Conservation (phyloP, 2,797 vertebrate species). For the Darevskia nairensis region DNA sequence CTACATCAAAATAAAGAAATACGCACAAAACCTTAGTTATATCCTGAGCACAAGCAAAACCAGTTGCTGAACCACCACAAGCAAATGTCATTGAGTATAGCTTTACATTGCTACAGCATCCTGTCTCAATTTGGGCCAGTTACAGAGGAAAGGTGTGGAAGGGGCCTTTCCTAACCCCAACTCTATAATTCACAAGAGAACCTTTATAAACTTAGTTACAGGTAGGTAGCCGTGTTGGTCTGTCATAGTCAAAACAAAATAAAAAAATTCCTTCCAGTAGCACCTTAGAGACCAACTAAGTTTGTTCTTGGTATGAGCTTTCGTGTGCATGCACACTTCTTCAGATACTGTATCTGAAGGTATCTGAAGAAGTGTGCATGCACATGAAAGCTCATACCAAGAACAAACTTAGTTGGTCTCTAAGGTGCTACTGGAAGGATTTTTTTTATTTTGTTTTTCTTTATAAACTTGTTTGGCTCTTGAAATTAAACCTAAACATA, state of each 20-base stretch:
- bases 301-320: no score
- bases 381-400: no score
- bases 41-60: not conserved
- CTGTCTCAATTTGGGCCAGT: not conserved
- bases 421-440: no score
- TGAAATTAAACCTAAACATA: not conserved
- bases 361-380: no score
- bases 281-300: no score
- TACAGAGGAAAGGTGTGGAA: not conserved
- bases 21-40: not conserved
- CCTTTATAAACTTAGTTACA: not conserved
- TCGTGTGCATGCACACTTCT: no score
- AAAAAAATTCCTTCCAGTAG: no score
- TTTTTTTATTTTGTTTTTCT: no score
- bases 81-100: not conserved
- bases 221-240: no score
- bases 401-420: no score
- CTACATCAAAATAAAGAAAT: not conserved
- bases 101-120: not conserved
- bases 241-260: no score
- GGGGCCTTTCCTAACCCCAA: not conserved
- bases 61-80: not conserved
- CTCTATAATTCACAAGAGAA: conserved; percentile 1
- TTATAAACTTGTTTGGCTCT: not conserved
- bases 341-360: no score